A percentile compares a stretch with the other conserved stretches of the same genome.
These are phyloP conservation scores for Cerastis rubricosa DNA, from an alignment of 2,888 invertebrate species.

Conservation along the genomic window DNA sequence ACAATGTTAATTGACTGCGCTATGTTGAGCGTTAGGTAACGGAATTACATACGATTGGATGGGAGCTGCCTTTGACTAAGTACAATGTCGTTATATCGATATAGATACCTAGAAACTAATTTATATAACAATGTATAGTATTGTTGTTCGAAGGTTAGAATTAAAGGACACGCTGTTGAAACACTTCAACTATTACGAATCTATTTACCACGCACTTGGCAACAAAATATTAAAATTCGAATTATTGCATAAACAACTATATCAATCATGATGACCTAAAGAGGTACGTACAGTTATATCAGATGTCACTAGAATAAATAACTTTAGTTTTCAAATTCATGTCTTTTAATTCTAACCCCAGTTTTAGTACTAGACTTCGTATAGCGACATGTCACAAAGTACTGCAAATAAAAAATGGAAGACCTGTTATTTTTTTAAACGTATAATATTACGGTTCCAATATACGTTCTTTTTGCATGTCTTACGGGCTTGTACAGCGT, in stretches of 20 bases:
- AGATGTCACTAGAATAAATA: neutral
- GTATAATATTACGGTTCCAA: neutral
- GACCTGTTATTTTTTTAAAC: conserved; percentile 17
- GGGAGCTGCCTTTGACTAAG: conserved; percentile 47
- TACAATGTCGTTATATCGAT: conserved; percentile 39
- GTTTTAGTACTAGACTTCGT: conserved; percentile 31
- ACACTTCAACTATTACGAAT: neutral
- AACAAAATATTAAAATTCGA: neutral
- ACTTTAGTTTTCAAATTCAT: neutral
- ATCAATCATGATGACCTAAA: neutral
- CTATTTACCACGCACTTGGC: neutral
- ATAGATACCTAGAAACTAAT: conserved; percentile 47
- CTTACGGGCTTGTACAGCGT: too few relatives aligned
- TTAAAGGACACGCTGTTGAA: conserved; percentile 25
- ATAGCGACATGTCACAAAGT: conserved; percentile 53
- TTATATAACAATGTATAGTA: conserved; percentile 50
- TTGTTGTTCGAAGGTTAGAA: conserved; percentile 26
- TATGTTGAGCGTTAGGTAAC: conserved; percentile 53
- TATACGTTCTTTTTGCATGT: neutral
- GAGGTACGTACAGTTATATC: neutral
- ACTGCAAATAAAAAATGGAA: conserved; percentile 37
- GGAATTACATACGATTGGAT: conserved; percentile 39
- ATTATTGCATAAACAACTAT: neutral
- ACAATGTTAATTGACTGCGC: conserved; percentile 67
- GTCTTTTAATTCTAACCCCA: conserved; percentile 28